Conservation (phyloP, 2,113 vertebrate species). For the Pluvianellus socialis region DNA sequence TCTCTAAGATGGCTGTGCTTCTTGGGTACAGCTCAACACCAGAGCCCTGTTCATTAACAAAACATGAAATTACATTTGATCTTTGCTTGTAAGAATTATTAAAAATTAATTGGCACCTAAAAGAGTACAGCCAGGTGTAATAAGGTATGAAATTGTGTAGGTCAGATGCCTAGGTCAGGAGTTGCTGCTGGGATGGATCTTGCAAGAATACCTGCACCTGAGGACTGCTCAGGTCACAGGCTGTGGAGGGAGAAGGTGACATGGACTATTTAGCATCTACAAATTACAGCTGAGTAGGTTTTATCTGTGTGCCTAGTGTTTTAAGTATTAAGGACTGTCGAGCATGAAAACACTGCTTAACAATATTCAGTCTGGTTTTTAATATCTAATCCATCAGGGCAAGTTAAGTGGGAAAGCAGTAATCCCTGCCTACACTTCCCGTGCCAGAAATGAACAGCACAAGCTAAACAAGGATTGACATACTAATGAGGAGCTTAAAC, state of each 20-base stretch:
- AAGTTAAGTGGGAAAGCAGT: not conserved
- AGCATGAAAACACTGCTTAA: not conserved
- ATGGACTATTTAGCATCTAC: not conserved
- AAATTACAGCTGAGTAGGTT: not conserved
- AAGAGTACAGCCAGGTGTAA: not conserved
- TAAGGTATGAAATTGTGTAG: not conserved
- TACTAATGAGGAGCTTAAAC: not conserved
- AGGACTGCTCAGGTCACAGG: not conserved
- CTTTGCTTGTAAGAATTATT: not conserved
- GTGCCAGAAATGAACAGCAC: not conserved
- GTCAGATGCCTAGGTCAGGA: accelerated
- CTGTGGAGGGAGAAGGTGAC: not conserved
- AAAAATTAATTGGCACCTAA: not conserved
- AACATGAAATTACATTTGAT: too few relatives aligned
- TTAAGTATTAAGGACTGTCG: not conserved
- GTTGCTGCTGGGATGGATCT: not conserved
- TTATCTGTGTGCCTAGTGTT: not conserved
- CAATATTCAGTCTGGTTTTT: not conserved
- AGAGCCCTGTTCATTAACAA: constrained; percentile 33
- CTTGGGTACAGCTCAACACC: constrained; percentile 67
- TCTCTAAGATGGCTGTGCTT: constrained; percentile 38
- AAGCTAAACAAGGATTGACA: not conserved
- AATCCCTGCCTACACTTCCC: not conserved
- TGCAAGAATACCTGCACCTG: not conserved
- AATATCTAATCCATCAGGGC: not conserved